These are phyloP conservation scores for Venustoraphidia nigricollis DNA, from an alignment of 2,888 invertebrate genomes.

Conservation along the genomic window DNA sequence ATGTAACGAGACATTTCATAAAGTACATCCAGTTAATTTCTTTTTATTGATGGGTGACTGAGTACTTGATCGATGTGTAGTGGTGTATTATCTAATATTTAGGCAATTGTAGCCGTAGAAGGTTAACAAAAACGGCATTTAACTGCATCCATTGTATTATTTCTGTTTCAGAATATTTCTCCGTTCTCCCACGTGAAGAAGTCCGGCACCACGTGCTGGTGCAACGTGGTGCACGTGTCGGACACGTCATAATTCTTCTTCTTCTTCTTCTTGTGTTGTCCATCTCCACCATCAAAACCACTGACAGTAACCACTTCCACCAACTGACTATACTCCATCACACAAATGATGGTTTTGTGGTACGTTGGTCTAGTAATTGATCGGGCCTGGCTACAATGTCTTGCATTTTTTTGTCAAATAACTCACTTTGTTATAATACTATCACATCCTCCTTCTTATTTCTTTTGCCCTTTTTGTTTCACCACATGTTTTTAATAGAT, in stretches of 20 bases:
- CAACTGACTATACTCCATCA: conserved; percentile 10
- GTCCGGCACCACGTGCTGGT: too few species aligned
- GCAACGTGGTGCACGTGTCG: not conserved
- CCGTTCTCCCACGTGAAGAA: too few species aligned
- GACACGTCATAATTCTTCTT: not conserved
- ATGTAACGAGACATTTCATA: too few species aligned
- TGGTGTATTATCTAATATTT: too few species aligned
- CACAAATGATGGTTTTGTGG: conserved; percentile 31
- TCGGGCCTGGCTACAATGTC: too few species aligned
- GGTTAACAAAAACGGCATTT: too few species aligned
- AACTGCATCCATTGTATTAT: too few species aligned
- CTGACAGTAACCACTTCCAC: not conserved
- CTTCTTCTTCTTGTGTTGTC: not conserved
- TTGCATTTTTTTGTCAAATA: conserved; percentile 15
- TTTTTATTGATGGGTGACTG: too few species aligned
- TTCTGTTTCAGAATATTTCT: too few species aligned
- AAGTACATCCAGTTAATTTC: too few species aligned
- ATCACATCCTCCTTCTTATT: conserved; percentile 11
- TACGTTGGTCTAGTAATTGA: conserved; percentile 21
- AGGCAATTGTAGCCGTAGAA: too few species aligned
- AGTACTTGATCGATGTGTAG: too few species aligned
- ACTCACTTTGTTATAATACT: conserved; percentile 13
- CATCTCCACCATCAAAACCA: not conserved
- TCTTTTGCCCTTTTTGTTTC: conserved; percentile 6
- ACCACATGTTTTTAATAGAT: conserved; percentile 3